These are phyloP conservation scores for Octopus bimaculoides DNA, from an alignment of 1,140 invertebrate species.

Conservation along the genomic window DNA sequence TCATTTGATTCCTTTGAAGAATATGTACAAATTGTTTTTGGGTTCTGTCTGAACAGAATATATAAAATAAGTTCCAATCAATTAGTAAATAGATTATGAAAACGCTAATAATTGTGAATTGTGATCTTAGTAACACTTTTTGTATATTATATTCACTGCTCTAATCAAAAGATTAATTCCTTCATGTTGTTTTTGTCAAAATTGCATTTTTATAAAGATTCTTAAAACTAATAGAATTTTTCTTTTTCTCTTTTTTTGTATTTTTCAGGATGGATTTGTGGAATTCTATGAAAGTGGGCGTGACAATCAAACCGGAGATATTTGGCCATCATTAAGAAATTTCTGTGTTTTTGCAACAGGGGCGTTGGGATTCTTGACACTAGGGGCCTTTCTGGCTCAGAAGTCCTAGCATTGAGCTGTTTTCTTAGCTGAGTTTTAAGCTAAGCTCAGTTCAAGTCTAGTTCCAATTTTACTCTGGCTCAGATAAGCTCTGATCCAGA, in stretches of 20 bases:
- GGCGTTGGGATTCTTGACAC: slow-evolving; percentile 23
- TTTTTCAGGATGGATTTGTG: slow-evolving; percentile 26
- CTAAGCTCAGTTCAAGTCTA: not conserved
- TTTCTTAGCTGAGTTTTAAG: not conserved
- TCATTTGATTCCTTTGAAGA: no score
- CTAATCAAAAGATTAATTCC: no score
- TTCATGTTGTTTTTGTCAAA: no score
- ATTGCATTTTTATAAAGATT: no score
- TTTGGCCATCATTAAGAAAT: slow-evolving; percentile 25
- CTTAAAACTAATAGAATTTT: not conserved
- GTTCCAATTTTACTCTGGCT: not conserved
- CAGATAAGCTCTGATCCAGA: not conserved
- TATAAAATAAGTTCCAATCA: no score
- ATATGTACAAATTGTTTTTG: no score
- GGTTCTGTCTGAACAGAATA: no score
- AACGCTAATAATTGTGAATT: no score
- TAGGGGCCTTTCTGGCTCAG: slow-evolving; percentile 26
- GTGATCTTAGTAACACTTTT: no score
- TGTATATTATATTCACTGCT: no score
- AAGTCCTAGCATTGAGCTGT: slow-evolving; percentile 19
- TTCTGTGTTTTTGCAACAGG: slow-evolving; percentile 25
- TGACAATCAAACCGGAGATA: slow-evolving; percentile 16
- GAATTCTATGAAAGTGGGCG: slow-evolving; percentile 23
- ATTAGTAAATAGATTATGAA: no score
- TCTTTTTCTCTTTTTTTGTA: slow-evolving; percentile 20